Evolutionary conservation across 2,888 invertebrate species (phyloP), one percentile per base, ranked within the genome.

Genomic region (Lithophane socia): DNA sequence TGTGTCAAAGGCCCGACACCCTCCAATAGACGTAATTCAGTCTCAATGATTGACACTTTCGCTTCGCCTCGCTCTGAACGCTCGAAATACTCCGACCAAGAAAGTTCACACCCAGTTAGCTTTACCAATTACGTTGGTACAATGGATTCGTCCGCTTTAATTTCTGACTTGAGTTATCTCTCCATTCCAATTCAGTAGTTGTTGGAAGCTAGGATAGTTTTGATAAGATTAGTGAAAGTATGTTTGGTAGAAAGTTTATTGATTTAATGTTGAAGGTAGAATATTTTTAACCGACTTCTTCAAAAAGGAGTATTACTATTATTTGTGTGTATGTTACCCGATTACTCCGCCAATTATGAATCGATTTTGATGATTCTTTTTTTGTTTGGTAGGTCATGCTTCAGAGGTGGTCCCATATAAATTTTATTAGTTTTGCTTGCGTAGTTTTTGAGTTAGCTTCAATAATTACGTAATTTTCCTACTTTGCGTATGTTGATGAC

Each of bases 41-140:
- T 80, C 81, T 68, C 88, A 89, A 81, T 88, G 88, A 88, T 89
- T 88, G 89, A 88, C 89, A 80, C 88, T 88, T 89, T 79, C 81
- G 60, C 86, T 76, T 81, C 80, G 72, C 71, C 72, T 84, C 63
- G 73, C 78, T 77, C 67, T 61, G 73, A 82, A 80, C 72, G 69
- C 68, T 58, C 58, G 58, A 74, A 75, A 76, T 69, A 42, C 37
- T 60, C 78, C 64, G 69, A 82, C 86, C 83, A 83, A 88, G 88
- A 84, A 87, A 86, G 80, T 88, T 89, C 83, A 86, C 80, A 87
- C 84, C 78, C 79, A 86, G 85, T 89, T 89, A 73, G 80, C 79
- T 86, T 75, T 71, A 83, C 82, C 88, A 89, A 88, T 88, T 89
- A 88, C 81, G 66, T 74, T 73, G 68, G 81, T 66, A 88, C 89